Base-by-base conservation (phyloP, 2,888 invertebrate genomes). In the Thecocarcelia acutangulata region DNA sequence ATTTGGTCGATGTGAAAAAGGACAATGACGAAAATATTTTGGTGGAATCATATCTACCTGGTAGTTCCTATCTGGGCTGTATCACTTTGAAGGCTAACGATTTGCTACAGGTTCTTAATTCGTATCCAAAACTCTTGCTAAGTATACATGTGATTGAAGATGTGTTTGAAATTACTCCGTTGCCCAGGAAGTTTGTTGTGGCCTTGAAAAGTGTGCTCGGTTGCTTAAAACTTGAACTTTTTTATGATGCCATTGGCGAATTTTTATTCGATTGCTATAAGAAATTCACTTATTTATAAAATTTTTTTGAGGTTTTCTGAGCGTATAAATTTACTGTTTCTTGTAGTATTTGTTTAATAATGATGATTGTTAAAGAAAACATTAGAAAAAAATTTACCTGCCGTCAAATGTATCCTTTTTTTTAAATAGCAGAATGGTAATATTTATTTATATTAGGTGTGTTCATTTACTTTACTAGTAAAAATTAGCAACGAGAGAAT, bases 191-290 rank as follows among this genome's bases (percentile, higher is more conserved):
- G 11, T 28, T 84, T n/a, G 59, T 78, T 3, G 21, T 8, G 2
- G 1, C 52, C 2, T 48, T 84, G 52, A 83, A 73, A 17, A 80
- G 13, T 15, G 4, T 84, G 6, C 56, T 75, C 19, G 21, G 52
- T 19, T 73, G 83, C 58, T 21, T 84, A 1, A 69, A 76, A 33
- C 40, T 85, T 28, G 84, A 85, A 58, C 40, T 85, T 17, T 44
- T 85, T 5, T 85, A 84, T 42, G 84, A 84, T 74, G 78, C 76
- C 3, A 54, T 84, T 37, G 85, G 84, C 2, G 85, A 85, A 40
- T 83, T 83, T 40, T 15, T 84, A 61, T 85, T 83, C 21, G 83
- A 81, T 44, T 68, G 80, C 19, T 85, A 68, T 61, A 85, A 84
- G 24, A 74, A 81, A n/a, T 68, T 54, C 6, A 77, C 75, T 13